phyloP scores from a whole-genome alignment of 2,797 vertebrate species.

The Myioborus miniatus region DNA sequence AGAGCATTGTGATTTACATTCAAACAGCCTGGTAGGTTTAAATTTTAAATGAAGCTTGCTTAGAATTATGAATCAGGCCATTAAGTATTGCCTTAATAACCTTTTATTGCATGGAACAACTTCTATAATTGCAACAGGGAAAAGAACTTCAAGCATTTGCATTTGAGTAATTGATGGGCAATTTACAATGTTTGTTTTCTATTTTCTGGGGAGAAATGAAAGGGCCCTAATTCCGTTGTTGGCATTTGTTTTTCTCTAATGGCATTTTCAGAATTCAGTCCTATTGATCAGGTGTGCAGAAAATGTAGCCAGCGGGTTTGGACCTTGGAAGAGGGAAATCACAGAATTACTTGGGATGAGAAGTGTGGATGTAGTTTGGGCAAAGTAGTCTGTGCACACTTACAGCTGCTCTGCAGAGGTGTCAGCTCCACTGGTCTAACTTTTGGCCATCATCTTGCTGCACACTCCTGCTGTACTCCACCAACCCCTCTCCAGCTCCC shows the following conservation, averaged over 20 bases:
- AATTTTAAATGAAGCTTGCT: constrained; percentile 52
- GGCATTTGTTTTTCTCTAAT: constrained; percentile 16
- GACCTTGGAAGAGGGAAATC: not conserved
- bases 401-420: not conserved
- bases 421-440: not conserved
- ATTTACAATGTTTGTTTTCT: constrained; percentile 48
- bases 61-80: constrained; percentile 21
- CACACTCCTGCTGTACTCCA: not conserved
- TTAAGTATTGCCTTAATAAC: constrained; percentile 29
- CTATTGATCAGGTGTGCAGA: not conserved
- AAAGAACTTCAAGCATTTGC: constrained; percentile 24
- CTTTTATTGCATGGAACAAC: constrained; percentile 17
- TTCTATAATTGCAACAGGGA: constrained; percentile 28
- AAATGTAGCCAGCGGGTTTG: not conserved
- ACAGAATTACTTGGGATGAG: not conserved
- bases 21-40: not conserved
- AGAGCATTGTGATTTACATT: not conserved
- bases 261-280: not conserved
- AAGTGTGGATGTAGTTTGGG: not conserved
- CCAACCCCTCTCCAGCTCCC: not conserved
- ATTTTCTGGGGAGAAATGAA: constrained; percentile 30
- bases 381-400: not conserved
- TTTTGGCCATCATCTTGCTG: not conserved
- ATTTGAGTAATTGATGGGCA: constrained; percentile 51
- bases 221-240: constrained; percentile 10